Evolutionary conservation across 2,888 invertebrate genomes (phyloP), one percentile per base, ranked within the genome.

Genomic region (Pedicia rivosa): DNA sequence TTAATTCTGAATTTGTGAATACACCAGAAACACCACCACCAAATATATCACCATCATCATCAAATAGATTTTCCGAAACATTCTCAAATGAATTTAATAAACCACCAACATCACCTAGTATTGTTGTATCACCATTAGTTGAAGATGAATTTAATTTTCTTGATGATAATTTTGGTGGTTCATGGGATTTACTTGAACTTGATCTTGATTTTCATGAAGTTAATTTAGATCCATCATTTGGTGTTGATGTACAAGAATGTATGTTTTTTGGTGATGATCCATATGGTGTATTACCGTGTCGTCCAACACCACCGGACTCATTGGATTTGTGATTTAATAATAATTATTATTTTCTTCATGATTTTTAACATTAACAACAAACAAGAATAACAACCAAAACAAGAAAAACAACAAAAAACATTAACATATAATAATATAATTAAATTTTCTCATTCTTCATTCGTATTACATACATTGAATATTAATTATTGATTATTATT

Each of bases 1-100:
- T 25, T 10, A 20, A 28, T 22, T 9, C 64, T 64, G 65, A 59
- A 56, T 53, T 64, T 63, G 2, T 65, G 63, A 14, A 61, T 62
- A 76, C 77, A 4, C 77, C 76, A 7, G 76, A 77, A 47, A 76
- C 76, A 4, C 77, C 78, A 15, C 72, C 73, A 31, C 73, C 77
- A 12, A 76, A 76, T 52, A 65, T 76, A 12, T 67, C 68, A 33
- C 63, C 65, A 37, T 55, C 62, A 12, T 46, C 48, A 3, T 70
- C 56, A 22, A 49, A 42, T 42, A 67, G 16, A 57, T 70, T 43
- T 47, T 70, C 70, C 3, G 72, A 73, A 53, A 68, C 70, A 7
- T 73, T 73, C 47, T 73, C 72, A 27, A 72, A 72, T 28, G 72
- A 72, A 53, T 72, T 72, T 49, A 71, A 72, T 6, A 52, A 51